Percentiles rank a stretch among this genome's conserved stretches.
phyloP scores from a whole-genome alignment of 2,113 vertebrate genomes.

The Gracilinanus agilis region DNA sequence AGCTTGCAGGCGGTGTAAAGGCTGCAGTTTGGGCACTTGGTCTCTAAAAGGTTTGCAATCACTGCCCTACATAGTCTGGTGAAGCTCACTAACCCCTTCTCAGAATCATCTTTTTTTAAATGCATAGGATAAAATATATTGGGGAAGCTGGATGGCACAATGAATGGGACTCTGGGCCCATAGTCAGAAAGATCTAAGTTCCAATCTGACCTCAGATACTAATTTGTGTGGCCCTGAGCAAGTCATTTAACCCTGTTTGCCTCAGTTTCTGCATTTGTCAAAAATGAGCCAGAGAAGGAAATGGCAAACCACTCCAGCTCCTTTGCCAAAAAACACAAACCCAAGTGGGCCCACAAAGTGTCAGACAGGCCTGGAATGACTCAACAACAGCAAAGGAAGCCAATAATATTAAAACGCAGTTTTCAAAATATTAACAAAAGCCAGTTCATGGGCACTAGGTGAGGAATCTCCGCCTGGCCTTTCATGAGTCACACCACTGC shows the following conservation, averaged over 20 bases:
- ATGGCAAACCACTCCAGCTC: not conserved
- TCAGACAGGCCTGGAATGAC: not conserved
- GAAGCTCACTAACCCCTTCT: not conserved
- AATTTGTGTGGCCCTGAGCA: not conserved
- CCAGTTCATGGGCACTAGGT: not conserved
- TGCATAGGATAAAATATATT: not conserved
- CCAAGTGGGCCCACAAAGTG: not conserved
- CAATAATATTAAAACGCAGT: not conserved
- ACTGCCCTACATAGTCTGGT: not conserved
- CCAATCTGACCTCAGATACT: not conserved
- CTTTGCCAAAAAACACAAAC: not conserved
- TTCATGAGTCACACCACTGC: not conserved
- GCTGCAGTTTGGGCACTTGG: too few species aligned
- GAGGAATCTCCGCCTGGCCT: not conserved
- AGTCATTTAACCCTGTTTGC: not conserved
- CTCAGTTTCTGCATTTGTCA: not conserved
- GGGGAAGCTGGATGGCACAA: not conserved
- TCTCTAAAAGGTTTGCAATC: too few species aligned
- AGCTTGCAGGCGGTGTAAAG: too few species aligned
- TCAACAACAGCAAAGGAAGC: not conserved
- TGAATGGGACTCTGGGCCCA: too few species aligned
- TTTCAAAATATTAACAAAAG: not conserved
- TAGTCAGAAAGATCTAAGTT: not conserved
- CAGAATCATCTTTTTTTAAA: not conserved
- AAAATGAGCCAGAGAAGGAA: not conserved